phyloP scores from a whole-genome alignment of 2,888 invertebrate genomes.

The Halictus ligatus region DNA sequence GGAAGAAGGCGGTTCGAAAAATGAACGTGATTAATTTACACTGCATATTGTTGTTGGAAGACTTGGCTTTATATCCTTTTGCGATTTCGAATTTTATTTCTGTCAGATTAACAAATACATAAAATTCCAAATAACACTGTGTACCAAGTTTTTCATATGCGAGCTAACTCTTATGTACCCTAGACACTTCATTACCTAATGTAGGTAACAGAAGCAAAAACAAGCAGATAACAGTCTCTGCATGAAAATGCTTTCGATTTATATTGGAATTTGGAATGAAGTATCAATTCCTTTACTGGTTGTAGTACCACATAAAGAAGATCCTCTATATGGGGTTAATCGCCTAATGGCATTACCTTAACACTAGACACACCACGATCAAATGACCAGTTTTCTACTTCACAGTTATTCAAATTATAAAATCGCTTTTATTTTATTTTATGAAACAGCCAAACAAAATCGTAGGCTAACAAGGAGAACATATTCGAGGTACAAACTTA shows the following conservation, averaged over 20 bases:
- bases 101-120: not conserved
- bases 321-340: not conserved
- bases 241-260: not conserved
- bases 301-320: not conserved
- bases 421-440: no score
- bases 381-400: no score
- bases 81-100: no score
- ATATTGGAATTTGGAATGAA: constrained; percentile 5
- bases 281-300: not conserved
- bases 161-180: not conserved
- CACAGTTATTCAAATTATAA: no score
- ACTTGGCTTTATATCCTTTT: not conserved
- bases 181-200: not conserved
- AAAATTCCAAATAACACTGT: not conserved
- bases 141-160: not conserved
- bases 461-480: no score
- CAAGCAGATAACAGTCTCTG: not conserved
- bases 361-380: no score
- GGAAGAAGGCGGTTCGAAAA: not conserved
- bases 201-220: not conserved
- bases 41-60: not conserved
- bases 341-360: not conserved
- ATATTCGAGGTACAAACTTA: no score
- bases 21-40: not conserved
- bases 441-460: no score